Conservation (phyloP, 2,888 invertebrate genomes). For the Scotopteryx bipunctaria region DNA sequence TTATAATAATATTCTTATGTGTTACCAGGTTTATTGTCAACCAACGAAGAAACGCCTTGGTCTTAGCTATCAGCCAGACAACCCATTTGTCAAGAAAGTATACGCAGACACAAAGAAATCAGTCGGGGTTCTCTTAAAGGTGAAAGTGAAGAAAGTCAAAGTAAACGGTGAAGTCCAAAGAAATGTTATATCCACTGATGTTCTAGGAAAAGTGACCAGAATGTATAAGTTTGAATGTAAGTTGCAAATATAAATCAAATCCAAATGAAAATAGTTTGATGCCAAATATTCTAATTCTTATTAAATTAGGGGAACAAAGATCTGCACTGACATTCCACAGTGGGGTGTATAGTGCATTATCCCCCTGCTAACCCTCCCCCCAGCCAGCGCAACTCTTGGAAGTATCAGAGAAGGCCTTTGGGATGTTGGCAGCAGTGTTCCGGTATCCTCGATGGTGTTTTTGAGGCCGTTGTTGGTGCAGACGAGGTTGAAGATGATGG, state of each 20-base stretch:
- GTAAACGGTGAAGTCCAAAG: slow-evolving; percentile 59
- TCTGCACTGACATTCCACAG: too few species aligned
- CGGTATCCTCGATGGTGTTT: too few species aligned
- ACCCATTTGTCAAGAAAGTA: slow-evolving; percentile 90
- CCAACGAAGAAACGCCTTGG: slow-evolving; percentile 85
- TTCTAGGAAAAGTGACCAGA: slow-evolving; percentile 84
- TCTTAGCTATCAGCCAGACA: slow-evolving; percentile 90
- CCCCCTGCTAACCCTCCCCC: too few species aligned
- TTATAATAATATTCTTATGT: slow-evolving; percentile 9
- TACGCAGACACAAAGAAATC: slow-evolving; percentile 87
- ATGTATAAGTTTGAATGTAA: slow-evolving; percentile 87
- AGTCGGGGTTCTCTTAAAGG: slow-evolving; percentile 88
- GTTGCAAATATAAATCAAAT: slow-evolving; percentile 39
- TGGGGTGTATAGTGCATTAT: too few species aligned
- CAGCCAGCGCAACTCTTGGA: too few species aligned
- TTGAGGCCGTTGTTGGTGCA: too few species aligned
- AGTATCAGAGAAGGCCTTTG: too few species aligned
- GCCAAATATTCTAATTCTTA: background rate
- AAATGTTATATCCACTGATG: slow-evolving; percentile 73
- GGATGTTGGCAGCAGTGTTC: too few species aligned
- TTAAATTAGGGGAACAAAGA: too few species aligned
- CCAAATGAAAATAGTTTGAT: background rate
- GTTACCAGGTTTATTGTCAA: slow-evolving; percentile 57
- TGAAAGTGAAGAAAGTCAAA: slow-evolving; percentile 85
- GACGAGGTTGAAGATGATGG: too few species aligned